Percentiles rank a stretch among this genome's conserved stretches.
phyloP scores from a whole-genome alignment of 2,888 invertebrate genomes.

The Tetragonula carbonaria region DNA sequence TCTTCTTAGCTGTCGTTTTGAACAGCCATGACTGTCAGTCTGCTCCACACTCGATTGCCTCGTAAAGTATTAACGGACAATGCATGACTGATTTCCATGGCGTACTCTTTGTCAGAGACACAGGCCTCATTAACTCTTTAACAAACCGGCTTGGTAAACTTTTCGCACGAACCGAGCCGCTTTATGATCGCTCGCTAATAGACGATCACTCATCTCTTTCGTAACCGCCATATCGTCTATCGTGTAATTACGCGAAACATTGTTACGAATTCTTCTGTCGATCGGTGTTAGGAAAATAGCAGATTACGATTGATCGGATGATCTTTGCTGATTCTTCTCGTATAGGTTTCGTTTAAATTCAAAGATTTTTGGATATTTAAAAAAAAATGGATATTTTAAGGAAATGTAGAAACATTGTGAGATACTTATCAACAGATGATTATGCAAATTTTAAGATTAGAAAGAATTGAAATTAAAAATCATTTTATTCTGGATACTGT shows the following conservation, averaged over 20 bases:
- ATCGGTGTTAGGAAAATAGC: not conserved
- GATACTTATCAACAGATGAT: too few species aligned
- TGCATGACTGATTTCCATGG: conserved; percentile 68
- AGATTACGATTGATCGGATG: not conserved
- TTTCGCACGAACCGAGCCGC: conserved; percentile 26
- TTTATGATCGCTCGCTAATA: conserved; percentile 34
- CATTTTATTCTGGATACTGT: too few species aligned
- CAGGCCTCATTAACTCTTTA: conserved; percentile 65
- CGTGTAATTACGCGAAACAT: conserved; percentile 30
- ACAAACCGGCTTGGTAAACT: conserved; percentile 44
- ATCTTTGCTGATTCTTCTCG: not conserved
- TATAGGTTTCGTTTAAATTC: not conserved
- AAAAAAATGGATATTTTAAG: too few species aligned
- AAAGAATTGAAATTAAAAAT: too few species aligned
- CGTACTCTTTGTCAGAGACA: conserved; percentile 64
- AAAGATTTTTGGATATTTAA: not conserved
- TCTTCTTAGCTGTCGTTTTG: conserved; percentile 68
- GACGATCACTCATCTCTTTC: conserved; percentile 22
- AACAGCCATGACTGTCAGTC: conserved; percentile 68
- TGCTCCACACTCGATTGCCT: conserved; percentile 63
- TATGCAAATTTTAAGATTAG: too few species aligned
- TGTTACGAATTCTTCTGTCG: not conserved
- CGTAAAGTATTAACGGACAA: conserved; percentile 70
- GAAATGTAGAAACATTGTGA: too few species aligned
- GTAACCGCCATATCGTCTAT: not conserved